Conservation (phyloP, 2,113 vertebrate genomes). For the Gopherus flavomarginatus region DNA sequence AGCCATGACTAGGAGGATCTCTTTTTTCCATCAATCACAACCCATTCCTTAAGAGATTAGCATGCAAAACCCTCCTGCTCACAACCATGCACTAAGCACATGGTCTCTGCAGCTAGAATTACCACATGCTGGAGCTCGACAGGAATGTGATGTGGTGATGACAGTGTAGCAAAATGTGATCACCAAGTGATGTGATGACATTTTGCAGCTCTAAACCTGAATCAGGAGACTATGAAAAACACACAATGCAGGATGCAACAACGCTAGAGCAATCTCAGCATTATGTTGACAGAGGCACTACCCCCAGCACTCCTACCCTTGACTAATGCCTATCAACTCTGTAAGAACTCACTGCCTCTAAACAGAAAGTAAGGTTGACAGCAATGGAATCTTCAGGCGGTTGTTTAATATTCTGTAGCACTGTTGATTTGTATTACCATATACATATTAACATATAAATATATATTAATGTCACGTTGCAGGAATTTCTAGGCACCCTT, state of each 20-base stretch:
- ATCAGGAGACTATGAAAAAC: neutral
- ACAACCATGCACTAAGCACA: fast-evolving
- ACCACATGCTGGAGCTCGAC: neutral
- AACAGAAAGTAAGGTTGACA: neutral
- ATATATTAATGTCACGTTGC: neutral
- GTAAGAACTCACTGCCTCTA: neutral
- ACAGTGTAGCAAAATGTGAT: neutral
- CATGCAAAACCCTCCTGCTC: neutral
- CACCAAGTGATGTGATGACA: neutral
- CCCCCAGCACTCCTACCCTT: neutral
- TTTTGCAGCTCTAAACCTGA: neutral
- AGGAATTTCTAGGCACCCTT: neutral
- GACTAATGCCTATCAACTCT: neutral
- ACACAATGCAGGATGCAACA: neutral
- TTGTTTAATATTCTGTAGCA: neutral
- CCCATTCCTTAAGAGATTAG: neutral
- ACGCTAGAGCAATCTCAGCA: neutral
- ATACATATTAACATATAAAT: neutral
- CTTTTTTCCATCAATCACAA: fast-evolving
- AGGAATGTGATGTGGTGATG: neutral
- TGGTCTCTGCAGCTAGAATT: neutral
- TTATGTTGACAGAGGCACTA: neutral
- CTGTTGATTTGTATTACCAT: neutral
- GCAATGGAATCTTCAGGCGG: neutral
- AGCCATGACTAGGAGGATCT: fast-evolving